These are phyloP conservation scores for Tiphia femorata DNA, from an alignment of 2,888 invertebrate genomes.

Conservation along the genomic window DNA sequence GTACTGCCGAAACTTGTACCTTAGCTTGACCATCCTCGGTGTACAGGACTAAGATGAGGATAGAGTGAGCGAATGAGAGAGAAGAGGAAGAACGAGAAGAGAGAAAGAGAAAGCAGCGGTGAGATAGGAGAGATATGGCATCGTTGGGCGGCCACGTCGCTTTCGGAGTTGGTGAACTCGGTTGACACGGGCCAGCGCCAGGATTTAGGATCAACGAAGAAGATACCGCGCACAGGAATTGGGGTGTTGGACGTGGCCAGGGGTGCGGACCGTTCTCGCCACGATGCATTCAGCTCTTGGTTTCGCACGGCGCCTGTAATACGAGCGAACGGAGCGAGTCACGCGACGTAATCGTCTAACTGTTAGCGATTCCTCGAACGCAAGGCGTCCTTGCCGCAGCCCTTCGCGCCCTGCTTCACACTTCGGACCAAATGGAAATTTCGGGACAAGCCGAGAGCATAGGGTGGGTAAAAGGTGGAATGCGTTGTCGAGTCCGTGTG, in stretches of 20 bases:
- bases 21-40: too few relatives aligned
- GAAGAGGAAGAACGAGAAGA: not conserved
- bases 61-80: not conserved
- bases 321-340: conserved; percentile 37
- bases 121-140: conserved; percentile 21
- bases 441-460: too few relatives aligned
- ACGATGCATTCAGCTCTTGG: too few relatives aligned
- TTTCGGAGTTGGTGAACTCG: conserved; percentile 36
- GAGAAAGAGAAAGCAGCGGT: not conserved
- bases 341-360: conserved; percentile 37
- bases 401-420: too few relatives aligned
- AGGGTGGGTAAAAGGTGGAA: too few relatives aligned
- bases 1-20: too few relatives aligned
- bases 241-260: too few relatives aligned
- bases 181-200: conserved; percentile 43
- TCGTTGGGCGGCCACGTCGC: conserved; percentile 40
- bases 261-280: conserved; percentile 4
- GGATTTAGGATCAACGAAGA: conserved; percentile 38
- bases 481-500: too few relatives aligned
- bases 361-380: conserved; percentile 10
- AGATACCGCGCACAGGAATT: too few relatives aligned
- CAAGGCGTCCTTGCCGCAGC: too few relatives aligned
- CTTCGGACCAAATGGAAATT: too few relatives aligned
- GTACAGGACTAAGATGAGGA: not conserved
- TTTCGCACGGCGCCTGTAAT: conserved; percentile 36